phyloP scores from a whole-genome alignment of 2,113 vertebrate species.

The Clarias gariepinus region DNA sequence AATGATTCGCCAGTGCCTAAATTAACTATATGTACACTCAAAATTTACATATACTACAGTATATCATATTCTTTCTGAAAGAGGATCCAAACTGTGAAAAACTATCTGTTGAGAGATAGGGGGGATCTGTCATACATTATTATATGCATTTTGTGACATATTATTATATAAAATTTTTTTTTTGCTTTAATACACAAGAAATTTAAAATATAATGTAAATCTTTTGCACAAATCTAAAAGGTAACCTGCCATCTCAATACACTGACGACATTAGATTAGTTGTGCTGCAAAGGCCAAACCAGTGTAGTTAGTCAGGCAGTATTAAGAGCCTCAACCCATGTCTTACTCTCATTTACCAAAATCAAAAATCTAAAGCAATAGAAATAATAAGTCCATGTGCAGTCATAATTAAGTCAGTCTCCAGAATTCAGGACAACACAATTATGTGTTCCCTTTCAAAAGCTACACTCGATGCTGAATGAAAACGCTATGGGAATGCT shows the following conservation, averaged over 20 bases:
- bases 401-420: not conserved
- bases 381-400: rapidly evolving
- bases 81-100: not conserved
- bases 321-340: slow-evolving; percentile 43
- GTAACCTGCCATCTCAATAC: not conserved
- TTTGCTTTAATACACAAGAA: not conserved
- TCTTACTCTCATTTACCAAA: slow-evolving; percentile 38
- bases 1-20: too few relatives aligned
- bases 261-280: not conserved
- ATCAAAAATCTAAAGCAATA: slow-evolving; percentile 30
- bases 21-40: too few relatives aligned
- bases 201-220: too few relatives aligned
- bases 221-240: not conserved
- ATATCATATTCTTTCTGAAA: not conserved
- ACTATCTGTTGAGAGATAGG: not conserved
- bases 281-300: slow-evolving; percentile 1
- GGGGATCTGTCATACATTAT: too few relatives aligned
- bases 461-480: too few relatives aligned
- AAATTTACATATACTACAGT: not conserved
- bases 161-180: not conserved
- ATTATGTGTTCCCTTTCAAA: too few relatives aligned
- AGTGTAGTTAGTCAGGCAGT: slow-evolving; percentile 31
- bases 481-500: too few relatives aligned
- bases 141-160: too few relatives aligned
- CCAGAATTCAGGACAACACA: too few relatives aligned